These are phyloP conservation scores for Tyto alba DNA, from an alignment of 2,113 vertebrate species.

Conservation along the genomic window DNA sequence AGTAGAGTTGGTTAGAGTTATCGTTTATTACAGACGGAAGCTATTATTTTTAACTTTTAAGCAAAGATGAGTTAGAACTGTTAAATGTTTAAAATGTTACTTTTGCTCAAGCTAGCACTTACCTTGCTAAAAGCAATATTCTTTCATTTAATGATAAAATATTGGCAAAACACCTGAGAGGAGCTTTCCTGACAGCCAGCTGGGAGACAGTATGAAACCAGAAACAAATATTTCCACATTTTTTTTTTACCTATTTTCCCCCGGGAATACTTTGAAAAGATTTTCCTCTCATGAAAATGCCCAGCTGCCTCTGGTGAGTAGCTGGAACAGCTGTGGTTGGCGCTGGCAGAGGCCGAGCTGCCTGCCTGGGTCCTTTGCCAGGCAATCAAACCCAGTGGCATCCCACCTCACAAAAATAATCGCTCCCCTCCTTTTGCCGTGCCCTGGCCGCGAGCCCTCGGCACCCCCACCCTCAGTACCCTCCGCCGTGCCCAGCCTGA, in stretches of 20 bases:
- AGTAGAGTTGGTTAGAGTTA: neutral
- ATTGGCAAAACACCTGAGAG: neutral
- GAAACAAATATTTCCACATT: neutral
- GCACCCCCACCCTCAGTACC: rapidly evolving
- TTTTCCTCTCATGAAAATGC: neutral
- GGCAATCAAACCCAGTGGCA: neutral
- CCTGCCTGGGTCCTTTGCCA: neutral
- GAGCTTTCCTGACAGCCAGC: neutral
- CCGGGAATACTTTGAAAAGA: neutral
- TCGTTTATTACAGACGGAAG: neutral
- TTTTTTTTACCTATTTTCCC: rapidly evolving
- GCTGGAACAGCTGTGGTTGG: too few relatives aligned
- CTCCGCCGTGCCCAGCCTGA: neutral
- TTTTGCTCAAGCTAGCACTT: neutral
- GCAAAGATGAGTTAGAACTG: neutral
- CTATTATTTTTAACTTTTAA: neutral
- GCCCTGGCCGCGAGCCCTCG: rapidly evolving
- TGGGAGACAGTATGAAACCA: neutral
- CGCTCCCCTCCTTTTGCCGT: neutral
- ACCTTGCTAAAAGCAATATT: neutral
- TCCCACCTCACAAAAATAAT: neutral
- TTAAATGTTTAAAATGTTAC: neutral
- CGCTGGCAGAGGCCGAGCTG: rapidly evolving
- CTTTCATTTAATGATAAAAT: neutral
- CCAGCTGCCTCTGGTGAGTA: neutral